Conservation (phyloP, 1,140 invertebrate genomes). For the Microplitis demolitor region DNA sequence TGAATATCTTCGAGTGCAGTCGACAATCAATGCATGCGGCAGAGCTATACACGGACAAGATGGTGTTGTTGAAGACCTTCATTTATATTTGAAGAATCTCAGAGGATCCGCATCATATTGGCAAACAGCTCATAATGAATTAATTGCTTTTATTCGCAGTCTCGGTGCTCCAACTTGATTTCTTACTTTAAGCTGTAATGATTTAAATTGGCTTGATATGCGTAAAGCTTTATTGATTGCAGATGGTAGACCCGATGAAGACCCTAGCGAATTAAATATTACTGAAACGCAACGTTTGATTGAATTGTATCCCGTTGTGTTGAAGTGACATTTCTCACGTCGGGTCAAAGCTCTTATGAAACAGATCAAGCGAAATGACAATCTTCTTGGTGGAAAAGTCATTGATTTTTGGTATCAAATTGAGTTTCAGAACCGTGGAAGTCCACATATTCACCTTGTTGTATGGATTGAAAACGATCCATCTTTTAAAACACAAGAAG, state of each 20-base stretch:
- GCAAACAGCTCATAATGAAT: slow-evolving; percentile 42
- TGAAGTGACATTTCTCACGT: slow-evolving; percentile 49
- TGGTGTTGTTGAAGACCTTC: slow-evolving; percentile 28
- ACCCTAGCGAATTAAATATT: slow-evolving; percentile 38
- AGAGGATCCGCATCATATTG: slow-evolving; percentile 41
- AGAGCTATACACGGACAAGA: slow-evolving; percentile 31
- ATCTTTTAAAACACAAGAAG: slow-evolving; percentile 40
- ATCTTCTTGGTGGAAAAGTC: slow-evolving; percentile 23
- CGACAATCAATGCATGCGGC: slow-evolving; percentile 37
- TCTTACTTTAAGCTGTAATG: slow-evolving; percentile 50
- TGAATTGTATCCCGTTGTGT: slow-evolving; percentile 43
- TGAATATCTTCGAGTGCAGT: slow-evolving; percentile 46
- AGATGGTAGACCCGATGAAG: slow-evolving; percentile 40
- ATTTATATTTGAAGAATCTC: slow-evolving; percentile 41
- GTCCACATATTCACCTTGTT: slow-evolving; percentile 55
- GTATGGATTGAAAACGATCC: slow-evolving; percentile 54
- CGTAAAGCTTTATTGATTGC: slow-evolving; percentile 43
- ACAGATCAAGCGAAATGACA: slow-evolving; percentile 25
- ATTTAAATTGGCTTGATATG: slow-evolving; percentile 45
- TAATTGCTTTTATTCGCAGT: slow-evolving; percentile 45
- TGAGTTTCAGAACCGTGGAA: slow-evolving; percentile 58
- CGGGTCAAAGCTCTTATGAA: slow-evolving; percentile 49
- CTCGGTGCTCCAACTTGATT: slow-evolving; percentile 43
- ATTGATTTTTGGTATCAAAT: slow-evolving; percentile 45
- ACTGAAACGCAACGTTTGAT: slow-evolving; percentile 43